Percentiles rank a stretch among this genome's conserved stretches.
phyloP scores from a whole-genome alignment of 2,797 vertebrate genomes.

The Tauraco hartlaubi region DNA sequence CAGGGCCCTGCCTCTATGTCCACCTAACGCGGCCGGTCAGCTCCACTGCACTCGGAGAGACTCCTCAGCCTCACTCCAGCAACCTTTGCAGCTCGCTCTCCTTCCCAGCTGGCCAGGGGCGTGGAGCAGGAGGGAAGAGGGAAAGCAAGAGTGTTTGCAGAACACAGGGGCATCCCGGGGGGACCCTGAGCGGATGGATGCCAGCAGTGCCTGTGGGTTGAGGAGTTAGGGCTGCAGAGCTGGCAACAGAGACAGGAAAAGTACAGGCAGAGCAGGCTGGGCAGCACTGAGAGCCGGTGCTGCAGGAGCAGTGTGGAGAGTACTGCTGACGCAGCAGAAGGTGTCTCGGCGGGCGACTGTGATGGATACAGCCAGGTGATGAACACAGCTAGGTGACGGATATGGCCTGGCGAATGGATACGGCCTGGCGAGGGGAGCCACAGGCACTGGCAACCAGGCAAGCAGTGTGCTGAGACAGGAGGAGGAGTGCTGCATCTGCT shows the following conservation, averaged over 20 bases:
- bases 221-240: slow-evolving; percentile 21
- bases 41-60: not conserved
- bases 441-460: not conserved
- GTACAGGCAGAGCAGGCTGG: not conserved
- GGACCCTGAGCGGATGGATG: not conserved
- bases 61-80: not conserved
- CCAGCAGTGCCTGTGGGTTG: not conserved
- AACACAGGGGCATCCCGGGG: not conserved
- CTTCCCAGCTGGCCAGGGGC: not conserved
- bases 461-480: not conserved
- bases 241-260: slow-evolving; percentile 4
- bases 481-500: not conserved
- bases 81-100: not conserved
- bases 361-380: not conserved
- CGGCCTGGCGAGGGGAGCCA: not conserved
- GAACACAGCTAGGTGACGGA: not conserved
- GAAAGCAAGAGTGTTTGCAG: not conserved
- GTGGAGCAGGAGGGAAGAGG: not conserved
- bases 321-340: slow-evolving; percentile 56
- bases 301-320: not conserved
- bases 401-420: not conserved
- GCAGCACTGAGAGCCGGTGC: not conserved
- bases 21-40: not conserved
- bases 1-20: rapidly evolving
- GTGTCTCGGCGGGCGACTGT: not conserved